Base-by-base conservation (phyloP, 2,113 vertebrate genomes). In the Oenanthe melanoleuca region DNA sequence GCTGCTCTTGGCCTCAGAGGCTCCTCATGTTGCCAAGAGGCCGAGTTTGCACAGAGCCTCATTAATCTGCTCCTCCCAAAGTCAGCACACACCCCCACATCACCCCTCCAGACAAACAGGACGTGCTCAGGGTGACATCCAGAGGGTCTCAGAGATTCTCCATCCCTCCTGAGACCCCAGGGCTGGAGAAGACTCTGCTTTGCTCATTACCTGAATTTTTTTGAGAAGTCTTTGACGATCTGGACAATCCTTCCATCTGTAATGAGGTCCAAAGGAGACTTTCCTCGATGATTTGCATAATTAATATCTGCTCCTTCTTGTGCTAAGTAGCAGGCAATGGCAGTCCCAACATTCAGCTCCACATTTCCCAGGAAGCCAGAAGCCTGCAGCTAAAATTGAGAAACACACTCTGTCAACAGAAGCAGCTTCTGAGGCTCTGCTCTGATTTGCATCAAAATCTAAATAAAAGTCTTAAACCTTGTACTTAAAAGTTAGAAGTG, bases 261-360 rank as follows among this genome's bases (percentile, higher is more conserved):
- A 44, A 99, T 98, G 83, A 99, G 97, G 96, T 99, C 99, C 89
- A 99, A 92, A 4, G 99, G 99, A 94, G 98, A 98, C 95, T 98
- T 99, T 65, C 99, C 99, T 8, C 99, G 98, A 92, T 99, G 99
- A 97, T 99, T 99, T 97, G 99, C 98, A 11, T 99, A 99, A 98
- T 95, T 98, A 80, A 99, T 97, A 38, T 99, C 99, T 2, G 99
- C 99, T 9, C 99, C 99, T 92, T 99, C 99, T 80, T 99, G 98
- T 8, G 98, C 99, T 94, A 99, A 96, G 95, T 99, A 99, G 92
- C 99, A 99, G 10, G 99, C 99, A 5, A 99, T 98, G 5, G 98
- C 99, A 5, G 97, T 93, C 5, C 99, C 99, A 20, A 98, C 96
- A 1, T 98, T 99, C 96, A 99, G 96, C 95, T 99, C 99, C 0